phyloP scores from a whole-genome alignment of 2,113 vertebrate genomes.

The Boulengeromyrus knoepffleri region DNA sequence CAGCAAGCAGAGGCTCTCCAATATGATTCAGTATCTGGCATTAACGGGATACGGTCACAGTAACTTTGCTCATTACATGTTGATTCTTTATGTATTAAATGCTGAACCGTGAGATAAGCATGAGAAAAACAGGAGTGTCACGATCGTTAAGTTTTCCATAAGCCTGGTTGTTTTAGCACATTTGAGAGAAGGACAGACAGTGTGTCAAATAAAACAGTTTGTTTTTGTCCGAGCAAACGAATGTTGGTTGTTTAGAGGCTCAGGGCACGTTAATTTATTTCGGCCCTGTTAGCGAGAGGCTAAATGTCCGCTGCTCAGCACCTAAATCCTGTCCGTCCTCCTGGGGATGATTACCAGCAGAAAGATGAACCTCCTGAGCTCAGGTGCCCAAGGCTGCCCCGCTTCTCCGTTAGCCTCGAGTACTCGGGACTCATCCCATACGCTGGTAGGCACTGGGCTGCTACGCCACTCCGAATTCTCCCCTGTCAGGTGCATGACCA shows the following conservation, averaged over 20 bases:
- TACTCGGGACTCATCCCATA: not conserved
- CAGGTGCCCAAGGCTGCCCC: not conserved
- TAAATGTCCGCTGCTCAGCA: not conserved
- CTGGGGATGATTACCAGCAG: not conserved
- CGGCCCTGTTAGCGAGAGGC: not conserved
- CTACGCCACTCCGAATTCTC: not conserved
- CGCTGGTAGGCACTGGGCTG: not conserved
- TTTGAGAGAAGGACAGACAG: not conserved
- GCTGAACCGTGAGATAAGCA: not conserved
- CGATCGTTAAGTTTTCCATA: not conserved
- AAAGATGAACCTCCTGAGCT: not conserved
- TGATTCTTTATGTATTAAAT: not conserved
- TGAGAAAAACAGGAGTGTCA: not conserved
- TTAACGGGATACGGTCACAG: not conserved
- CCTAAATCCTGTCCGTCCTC: not conserved
- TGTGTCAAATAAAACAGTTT: not conserved
- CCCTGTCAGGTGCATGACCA: not conserved
- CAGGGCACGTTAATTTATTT: not conserved
- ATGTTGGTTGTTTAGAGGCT: not conserved
- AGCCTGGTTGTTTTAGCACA: not conserved
- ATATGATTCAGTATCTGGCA: not conserved
- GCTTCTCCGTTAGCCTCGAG: not conserved
- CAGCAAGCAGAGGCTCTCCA: not conserved
- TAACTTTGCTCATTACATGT: not conserved
- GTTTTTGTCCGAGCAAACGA: not conserved